Evolutionary conservation across 2,113 vertebrate species (phyloP).

Genomic region (Clupea harengus): DNA sequence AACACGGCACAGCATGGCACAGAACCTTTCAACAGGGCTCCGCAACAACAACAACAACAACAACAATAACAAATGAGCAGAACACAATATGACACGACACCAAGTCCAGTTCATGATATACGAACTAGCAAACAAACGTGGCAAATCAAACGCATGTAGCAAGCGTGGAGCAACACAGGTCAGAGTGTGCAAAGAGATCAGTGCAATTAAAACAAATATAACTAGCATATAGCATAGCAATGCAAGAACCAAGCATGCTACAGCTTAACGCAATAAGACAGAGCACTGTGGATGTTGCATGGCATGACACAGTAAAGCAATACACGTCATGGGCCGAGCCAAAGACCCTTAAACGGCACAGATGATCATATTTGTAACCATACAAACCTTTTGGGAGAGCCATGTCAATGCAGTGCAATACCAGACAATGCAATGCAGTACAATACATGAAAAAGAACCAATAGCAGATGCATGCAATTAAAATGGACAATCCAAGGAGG

Average conservation of each 20-base stretch:
- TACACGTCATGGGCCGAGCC: no score
- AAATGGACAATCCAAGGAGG: no score
- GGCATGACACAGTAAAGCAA: no score
- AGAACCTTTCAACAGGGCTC: not conserved
- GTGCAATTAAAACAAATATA: not conserved
- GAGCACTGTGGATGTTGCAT: no score
- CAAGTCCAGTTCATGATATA: not conserved
- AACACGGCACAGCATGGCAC: conserved; percentile 47
- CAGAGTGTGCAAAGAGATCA: not conserved
- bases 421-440: not conserved
- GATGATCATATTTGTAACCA: not conserved
- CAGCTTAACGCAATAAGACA: not conserved
- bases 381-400: not conserved
- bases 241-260: not conserved
- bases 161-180: not conserved
- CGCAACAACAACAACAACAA: not conserved
- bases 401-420: not conserved
- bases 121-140: not conserved
- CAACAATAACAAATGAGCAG: not conserved
- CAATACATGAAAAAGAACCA: not conserved
- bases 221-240: not conserved
- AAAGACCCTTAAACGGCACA: not conserved
- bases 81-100: not conserved
- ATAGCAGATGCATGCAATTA: not conserved
- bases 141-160: not conserved